Percentiles rank a stretch among this genome's conserved stretches.
phyloP scores from a whole-genome alignment of 2,888 invertebrate genomes.

The Chironomus riparius region DNA sequence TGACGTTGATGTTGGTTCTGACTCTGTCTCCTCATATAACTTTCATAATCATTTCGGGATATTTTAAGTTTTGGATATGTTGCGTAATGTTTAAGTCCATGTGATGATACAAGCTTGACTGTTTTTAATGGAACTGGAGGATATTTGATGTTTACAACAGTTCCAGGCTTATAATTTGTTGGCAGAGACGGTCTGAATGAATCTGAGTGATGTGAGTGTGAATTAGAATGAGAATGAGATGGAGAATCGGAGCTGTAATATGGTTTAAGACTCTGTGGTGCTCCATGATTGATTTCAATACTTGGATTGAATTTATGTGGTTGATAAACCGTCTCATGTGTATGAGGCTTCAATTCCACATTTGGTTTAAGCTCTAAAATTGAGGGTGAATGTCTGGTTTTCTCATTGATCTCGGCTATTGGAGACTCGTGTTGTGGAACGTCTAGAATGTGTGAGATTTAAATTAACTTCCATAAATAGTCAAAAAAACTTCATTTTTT shows the following conservation, averaged over 20 bases:
- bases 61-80: conserved; percentile 29
- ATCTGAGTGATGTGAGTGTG: not conserved
- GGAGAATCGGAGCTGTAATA: not conserved
- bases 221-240: too few species aligned
- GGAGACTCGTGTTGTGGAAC: conserved; percentile 3
- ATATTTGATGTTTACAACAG: conserved; percentile 30
- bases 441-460: conserved; percentile 7
- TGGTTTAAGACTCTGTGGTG: not conserved
- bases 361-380: conserved; percentile 18
- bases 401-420: conserved; percentile 20
- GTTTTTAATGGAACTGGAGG: conserved; percentile 39
- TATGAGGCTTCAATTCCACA: not conserved
- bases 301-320: conserved; percentile 11
- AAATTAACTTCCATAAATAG: too few species aligned
- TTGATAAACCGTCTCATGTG: conserved; percentile 9
- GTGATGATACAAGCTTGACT: conserved; percentile 34
- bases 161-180: not conserved
- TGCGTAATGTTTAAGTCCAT: conserved; percentile 45
- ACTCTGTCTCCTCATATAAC: not conserved
- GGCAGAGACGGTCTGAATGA: not conserved
- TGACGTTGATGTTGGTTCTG: not conserved
- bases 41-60: not conserved
- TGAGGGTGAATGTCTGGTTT: conserved; percentile 12
- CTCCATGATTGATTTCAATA: not conserved
- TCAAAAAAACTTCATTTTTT: not conserved